Evolutionary conservation across 2,888 invertebrate species (phyloP).

Genomic region (Oithona nana): DNA sequence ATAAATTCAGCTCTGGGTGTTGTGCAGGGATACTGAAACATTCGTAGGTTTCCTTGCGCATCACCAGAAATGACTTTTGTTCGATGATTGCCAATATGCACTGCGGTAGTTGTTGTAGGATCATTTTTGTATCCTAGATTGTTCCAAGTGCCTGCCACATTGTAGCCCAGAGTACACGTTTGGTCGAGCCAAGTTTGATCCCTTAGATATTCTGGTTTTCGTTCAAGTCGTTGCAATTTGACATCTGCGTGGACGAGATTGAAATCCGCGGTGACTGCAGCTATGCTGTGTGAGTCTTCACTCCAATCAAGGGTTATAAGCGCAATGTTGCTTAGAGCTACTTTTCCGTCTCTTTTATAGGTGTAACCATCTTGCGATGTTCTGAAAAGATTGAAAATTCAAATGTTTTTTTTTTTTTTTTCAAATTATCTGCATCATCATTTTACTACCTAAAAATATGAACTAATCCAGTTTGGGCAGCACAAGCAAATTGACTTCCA

Average conservation of each 20-base stretch:
- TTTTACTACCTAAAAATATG: too few relatives aligned
- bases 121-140: slow-evolving; percentile 66
- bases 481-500: slow-evolving; percentile 67
- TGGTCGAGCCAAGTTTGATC: slow-evolving; percentile 75
- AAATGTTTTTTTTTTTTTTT: too few relatives aligned
- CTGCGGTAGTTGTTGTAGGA: slow-evolving; percentile 54
- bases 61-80: slow-evolving; percentile 68
- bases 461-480: slow-evolving; percentile 70
- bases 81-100: slow-evolving; percentile 59
- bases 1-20: slow-evolving; percentile 68
- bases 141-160: slow-evolving; percentile 72
- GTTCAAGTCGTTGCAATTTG: not conserved
- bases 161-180: slow-evolving; percentile 66
- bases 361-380: slow-evolving; percentile 73
- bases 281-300: not conserved
- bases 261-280: not conserved
- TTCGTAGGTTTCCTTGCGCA: slow-evolving; percentile 64
- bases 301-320: slow-evolving; percentile 66
- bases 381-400: too few relatives aligned
- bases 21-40: slow-evolving; percentile 72
- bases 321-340: slow-evolving; percentile 56
- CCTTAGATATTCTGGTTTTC: slow-evolving; percentile 36
- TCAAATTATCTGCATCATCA: too few relatives aligned
- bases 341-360: slow-evolving; percentile 72
- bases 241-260: slow-evolving; percentile 57